Base-by-base conservation (phyloP, 2,888 invertebrate genomes). In the Bibio marci region DNA sequence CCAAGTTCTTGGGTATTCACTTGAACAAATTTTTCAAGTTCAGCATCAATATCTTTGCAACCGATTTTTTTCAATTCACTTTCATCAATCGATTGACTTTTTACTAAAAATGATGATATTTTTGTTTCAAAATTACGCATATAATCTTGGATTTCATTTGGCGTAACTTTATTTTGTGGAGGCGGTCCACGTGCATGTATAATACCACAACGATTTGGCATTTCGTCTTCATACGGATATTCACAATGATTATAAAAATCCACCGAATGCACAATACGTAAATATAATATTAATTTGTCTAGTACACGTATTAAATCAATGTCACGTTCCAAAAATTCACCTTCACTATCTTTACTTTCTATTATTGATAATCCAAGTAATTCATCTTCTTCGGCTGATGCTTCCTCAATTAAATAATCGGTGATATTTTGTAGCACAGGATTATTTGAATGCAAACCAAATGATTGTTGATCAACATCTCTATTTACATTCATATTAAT, bases 181-280 rank as follows among this genome's bases (percentile, higher is more conserved):
- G 86, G 73, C 10, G 80, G 78, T 3, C 94, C 94, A 35, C 98
- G 72, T 0, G 92, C 92, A 55, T 98, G 98, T 71, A 99, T 86
- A 48, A 99, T 92, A 10, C 97, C 97, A 61, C 97, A 94, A 28
- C 94, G 73, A 62, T 98, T 97, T 0, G 98, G 98, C 98, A 99
- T 99, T 62, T 95, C 94, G 58, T 99, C 98, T 61, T 99, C 98
- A 52, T 94, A 92, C 0, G 95, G 92, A 63, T 99, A 99, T 56
- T 98, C 97, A 55, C 91, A 92, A 55, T 92, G 92, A 64, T 95
- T 95, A 65, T 99, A 99, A 59, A 91, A 99, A 62, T 99, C 98
- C 38, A 98, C 85, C 0, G 97, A 97, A 61, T 99, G 95, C 1
- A 99, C 98, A 34, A 98, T 72, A 36, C 98, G 76, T 51, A 99